phyloP scores from a whole-genome alignment of 2,888 invertebrate genomes.

The Chymomyza amoena region DNA sequence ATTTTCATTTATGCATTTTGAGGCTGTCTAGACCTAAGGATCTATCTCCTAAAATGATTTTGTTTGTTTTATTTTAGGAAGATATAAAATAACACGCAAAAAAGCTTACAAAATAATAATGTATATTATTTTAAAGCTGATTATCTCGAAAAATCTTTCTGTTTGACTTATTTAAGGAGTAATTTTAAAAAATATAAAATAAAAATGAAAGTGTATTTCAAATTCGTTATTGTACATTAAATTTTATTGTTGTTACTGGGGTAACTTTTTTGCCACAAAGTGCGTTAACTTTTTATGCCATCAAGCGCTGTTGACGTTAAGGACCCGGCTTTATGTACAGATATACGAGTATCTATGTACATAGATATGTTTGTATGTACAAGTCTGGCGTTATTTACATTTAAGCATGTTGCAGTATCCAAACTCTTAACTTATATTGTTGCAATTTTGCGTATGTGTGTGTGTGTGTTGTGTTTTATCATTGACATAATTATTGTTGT shows the following conservation, averaged over 20 bases:
- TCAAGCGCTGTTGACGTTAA: not conserved
- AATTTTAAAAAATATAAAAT: too few species aligned
- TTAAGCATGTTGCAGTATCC: conserved; percentile 17
- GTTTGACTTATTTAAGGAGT: too few species aligned
- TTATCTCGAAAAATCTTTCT: too few species aligned
- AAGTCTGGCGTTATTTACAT: conserved; percentile 49
- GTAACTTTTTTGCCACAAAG: conserved; percentile 14
- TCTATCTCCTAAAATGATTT: too few species aligned
- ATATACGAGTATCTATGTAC: too few species aligned
- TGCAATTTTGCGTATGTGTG: not conserved
- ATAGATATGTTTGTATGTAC: conserved; percentile 17
- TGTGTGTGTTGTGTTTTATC: conserved; percentile 17
- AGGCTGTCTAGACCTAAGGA: too few species aligned
- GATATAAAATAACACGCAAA: too few species aligned
- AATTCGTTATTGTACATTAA: not conserved
- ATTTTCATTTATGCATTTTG: too few species aligned
- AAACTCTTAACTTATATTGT: not conserved
- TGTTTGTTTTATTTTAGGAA: too few species aligned
- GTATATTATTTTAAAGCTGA: too few species aligned
- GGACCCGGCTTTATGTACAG: not conserved
- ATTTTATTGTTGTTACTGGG: conserved; percentile 7
- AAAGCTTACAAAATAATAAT: too few species aligned
- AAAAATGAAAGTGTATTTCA: not conserved
- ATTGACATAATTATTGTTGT: conserved; percentile 36
- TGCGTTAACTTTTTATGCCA: conserved; percentile 14